A percentile compares a stretch with the other conserved stretches of the same genome.
Evolutionary conservation across 2,113 vertebrate genomes (phyloP).

Genomic region (Aldabrachelys gigantea): DNA sequence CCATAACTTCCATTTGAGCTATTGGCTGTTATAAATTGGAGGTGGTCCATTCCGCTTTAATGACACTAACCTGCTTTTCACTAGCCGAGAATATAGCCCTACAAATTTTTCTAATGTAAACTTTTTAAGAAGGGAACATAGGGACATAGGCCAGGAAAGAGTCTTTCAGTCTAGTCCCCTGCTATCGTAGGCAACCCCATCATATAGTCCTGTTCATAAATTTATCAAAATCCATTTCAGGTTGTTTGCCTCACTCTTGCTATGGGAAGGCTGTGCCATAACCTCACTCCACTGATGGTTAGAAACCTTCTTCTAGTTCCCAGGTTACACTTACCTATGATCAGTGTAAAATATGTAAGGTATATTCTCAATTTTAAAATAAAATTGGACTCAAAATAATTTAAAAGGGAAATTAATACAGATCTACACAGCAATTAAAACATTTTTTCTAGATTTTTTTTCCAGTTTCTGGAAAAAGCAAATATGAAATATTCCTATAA

Average conservation of each 20-base stretch:
- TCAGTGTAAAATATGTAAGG: not conserved
- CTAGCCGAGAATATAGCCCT: not conserved
- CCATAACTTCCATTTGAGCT: not conserved
- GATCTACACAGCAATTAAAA: not conserved
- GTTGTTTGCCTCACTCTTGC: too few relatives aligned
- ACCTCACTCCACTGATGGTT: too few relatives aligned
- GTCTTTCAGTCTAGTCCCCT: too few relatives aligned
- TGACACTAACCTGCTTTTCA: not conserved
- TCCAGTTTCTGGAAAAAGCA: not conserved
- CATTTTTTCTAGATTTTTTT: not conserved
- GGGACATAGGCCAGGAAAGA: too few relatives aligned
- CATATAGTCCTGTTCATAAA: too few relatives aligned
- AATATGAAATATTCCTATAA: not conserved
- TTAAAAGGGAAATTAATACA: not conserved
- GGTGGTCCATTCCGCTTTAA: not conserved
- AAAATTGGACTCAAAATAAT: rapidly evolving
- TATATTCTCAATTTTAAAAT: not conserved
- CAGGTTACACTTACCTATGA: too few relatives aligned
- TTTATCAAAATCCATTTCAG: too few relatives aligned
- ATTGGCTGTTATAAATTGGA: not conserved
- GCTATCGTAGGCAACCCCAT: too few relatives aligned
- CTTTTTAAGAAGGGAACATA: not conserved
- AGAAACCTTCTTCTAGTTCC: too few relatives aligned
- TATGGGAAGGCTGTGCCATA: too few relatives aligned
- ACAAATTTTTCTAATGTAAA: not conserved